Evolutionary conservation across 1,140 invertebrate species (phyloP), one percentile per base, ranked within the genome.

Genomic region (Zaprionus nigranus): DNA sequence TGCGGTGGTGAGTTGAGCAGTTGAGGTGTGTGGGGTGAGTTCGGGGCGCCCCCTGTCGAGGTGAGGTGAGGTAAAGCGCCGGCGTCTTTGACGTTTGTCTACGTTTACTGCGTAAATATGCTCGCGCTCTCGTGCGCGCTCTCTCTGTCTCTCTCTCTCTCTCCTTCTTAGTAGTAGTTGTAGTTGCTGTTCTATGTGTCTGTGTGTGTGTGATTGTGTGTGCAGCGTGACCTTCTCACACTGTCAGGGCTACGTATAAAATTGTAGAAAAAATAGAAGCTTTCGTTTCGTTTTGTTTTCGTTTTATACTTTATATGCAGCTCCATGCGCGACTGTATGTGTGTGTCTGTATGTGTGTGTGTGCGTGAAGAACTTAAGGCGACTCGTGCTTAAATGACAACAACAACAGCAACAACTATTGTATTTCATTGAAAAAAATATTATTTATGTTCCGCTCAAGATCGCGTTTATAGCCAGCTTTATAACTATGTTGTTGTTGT

Each of bases 161-260:
- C 40, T 67, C 58, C 20, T 22, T 5, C 22, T 66, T 61, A 83
- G 84, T 81, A 75, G 79, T 84, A 83, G 74, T 76, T 60, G 54
- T 64, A 75, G 62, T 67, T 67, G 68, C 68, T 28, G 79, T 80
- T 62, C 49, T 51, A 60, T 36, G 26, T 57, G 15, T 64, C 40
- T 54, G 7, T 70, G 60, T 74, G 53, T 70, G 53, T 43, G 28
- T 68, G 56, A 61, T 12, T 49, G 46, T 88, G 51, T 77, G 36
- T 64, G 71, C 78, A 69, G 67, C 67, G 78, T 92, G 91, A 92
- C 91, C 91, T 92, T 92, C 91, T 92, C 91, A 92, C 91, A 92
- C 91, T 92, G 91, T 92, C 91, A 92, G 82, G 91, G 91, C 91
- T 92, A 82, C 85, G 75, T 77, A 90, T 85, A 84, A 88, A 84